These are phyloP conservation scores for Tinamus guttatus DNA, from an alignment of 2,113 vertebrate species.

Conservation along the genomic window DNA sequence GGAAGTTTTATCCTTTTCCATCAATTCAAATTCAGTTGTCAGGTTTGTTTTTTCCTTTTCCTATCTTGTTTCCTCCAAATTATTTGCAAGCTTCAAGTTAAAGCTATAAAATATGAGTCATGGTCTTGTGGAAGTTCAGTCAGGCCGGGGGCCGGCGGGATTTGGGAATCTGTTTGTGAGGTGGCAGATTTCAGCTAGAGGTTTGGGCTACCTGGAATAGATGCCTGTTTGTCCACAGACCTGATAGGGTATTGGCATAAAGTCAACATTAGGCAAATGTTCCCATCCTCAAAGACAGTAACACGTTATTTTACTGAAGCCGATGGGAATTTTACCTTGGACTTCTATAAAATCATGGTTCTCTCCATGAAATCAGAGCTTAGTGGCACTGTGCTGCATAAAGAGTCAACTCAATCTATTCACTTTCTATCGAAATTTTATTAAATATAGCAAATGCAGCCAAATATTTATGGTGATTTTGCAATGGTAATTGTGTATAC, in stretches of 20 bases:
- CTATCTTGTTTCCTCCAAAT: background rate
- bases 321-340: background rate
- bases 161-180: background rate
- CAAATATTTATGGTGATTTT: constrained; percentile 16
- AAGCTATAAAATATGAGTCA: background rate
- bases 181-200: background rate
- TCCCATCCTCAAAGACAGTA: background rate
- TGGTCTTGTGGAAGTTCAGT: background rate
- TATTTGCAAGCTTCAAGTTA: background rate
- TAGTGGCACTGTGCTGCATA: background rate
- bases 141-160: background rate
- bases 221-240: background rate
- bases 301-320: background rate
- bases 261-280: background rate
- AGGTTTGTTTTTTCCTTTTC: background rate
- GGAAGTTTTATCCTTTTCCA: background rate
- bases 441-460: background rate
- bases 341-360: background rate
- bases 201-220: background rate
- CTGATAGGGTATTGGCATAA: background rate
- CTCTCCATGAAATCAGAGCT: background rate
- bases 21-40: background rate
- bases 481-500: background rate
- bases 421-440: background rate
- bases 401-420: background rate